These are phyloP conservation scores for Caprella mutica DNA, from an alignment of 2,888 invertebrate genomes.

Conservation along the genomic window DNA sequence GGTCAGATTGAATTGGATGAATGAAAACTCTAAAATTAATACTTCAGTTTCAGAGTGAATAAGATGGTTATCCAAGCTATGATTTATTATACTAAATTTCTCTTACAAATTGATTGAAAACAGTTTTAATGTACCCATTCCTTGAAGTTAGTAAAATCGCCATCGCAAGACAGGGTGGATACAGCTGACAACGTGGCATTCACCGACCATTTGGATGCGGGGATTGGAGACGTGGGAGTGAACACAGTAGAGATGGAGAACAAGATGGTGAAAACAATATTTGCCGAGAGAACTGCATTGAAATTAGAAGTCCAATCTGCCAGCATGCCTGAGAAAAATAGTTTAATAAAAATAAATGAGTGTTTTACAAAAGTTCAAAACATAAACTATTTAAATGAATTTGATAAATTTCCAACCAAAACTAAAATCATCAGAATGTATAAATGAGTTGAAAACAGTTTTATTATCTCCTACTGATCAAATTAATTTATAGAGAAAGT, in stretches of 20 bases:
- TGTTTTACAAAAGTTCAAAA: neutral
- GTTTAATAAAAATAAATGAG: neutral
- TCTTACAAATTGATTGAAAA: neutral
- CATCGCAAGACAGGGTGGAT: neutral
- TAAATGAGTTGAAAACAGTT: no score
- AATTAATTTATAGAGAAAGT: no score
- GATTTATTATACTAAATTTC: no score
- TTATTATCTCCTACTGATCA: no score
- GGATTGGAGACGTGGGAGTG: neutral
- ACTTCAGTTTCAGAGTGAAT: no score
- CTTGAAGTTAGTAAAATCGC: no score
- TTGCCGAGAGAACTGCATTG: neutral
- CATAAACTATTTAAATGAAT: neutral
- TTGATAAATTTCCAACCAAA: neutral
- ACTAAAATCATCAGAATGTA: no score
- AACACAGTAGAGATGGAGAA: slow-evolving; percentile 3
- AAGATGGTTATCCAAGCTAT: no score
- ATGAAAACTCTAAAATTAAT: no score
- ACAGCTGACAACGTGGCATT: neutral
- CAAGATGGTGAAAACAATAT: neutral
- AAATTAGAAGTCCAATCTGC: slow-evolving; percentile 1
- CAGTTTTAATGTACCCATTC: no score
- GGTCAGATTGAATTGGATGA: no score
- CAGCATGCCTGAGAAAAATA: neutral
- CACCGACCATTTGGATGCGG: neutral